Evolutionary conservation across 2,113 vertebrate genomes (phyloP), one percentile per base, ranked within the genome.

Genomic region (Ceyx margarethae): DNA sequence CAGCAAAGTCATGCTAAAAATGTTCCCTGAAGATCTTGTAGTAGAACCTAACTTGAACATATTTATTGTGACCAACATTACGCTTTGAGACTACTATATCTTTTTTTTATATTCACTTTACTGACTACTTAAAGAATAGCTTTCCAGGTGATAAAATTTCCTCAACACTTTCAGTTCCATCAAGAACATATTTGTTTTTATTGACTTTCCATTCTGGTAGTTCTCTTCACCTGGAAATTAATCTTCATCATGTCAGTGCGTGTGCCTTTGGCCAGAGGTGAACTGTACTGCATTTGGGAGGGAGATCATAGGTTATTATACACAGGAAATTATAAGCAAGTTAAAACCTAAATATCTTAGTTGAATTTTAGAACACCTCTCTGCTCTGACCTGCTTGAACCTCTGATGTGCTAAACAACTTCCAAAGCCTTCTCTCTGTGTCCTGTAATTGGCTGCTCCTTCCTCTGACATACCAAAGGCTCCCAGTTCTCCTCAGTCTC

Each of bases 131-230:
- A 81, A 91, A 85, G 46, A 85, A 80, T 57, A 89, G 51, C 8
- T 74, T 92, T 86, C 62, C 71, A 89, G 66, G 81, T 73, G 78
- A 50, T 82, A 94, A 89, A 89, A 69, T 71, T 91, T 85, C 61
- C 56, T 72, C 33, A 79, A 46, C 23, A 56, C 5, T 53, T 75
- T 81, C 46, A 80, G 35, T 64, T n/a, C 78, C 29, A 74, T 35
- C 2, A 43, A 91, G 81, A 82, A 81, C 23, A 23, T 76, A 67
- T 65, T 89, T 91, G 72, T 54, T 89, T 93, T 80, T 87, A 94
- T 53, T 92, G 81, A 93, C 67, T 92, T 95, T 91, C 68, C 61
- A 60, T 77, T 89, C 40, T 53, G 31, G 21, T 74, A 83, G 33
- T 54, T 92, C 84, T 66, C 51, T 79, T 79, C 69, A 58, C 26